phyloP scores from a whole-genome alignment of 2,888 invertebrate species.

The Spilosoma lubricipeda region DNA sequence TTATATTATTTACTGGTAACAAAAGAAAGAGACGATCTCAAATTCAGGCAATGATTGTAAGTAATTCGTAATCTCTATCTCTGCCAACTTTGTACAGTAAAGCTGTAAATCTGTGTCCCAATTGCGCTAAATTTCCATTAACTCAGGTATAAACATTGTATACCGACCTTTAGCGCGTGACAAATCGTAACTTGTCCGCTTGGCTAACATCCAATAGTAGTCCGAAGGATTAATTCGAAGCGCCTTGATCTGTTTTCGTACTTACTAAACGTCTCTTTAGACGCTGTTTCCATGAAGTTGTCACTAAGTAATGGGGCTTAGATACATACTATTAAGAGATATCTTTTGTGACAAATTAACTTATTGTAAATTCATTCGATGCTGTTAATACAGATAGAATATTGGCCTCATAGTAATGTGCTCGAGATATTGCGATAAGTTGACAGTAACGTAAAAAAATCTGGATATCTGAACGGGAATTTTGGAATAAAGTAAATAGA shows the following conservation, averaged over 20 bases:
- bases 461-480: neutral
- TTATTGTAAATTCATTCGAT: neutral
- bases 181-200: constrained; percentile 2
- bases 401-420: too few species aligned
- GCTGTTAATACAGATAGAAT: neutral
- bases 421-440: neutral
- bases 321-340: neutral
- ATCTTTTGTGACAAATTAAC: neutral
- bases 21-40: neutral
- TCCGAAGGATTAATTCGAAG: neutral
- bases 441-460: neutral
- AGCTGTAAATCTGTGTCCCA: neutral
- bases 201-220: constrained; percentile 15
- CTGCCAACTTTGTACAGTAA: neutral
- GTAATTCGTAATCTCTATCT: neutral
- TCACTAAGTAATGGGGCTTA: neutral
- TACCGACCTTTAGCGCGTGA: constrained; percentile 1
- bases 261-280: constrained; percentile 1
- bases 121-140: neutral
- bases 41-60: neutral
- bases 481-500: neutral
- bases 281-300: neutral
- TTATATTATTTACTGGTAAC: too few species aligned
- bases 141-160: neutral
- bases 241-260: neutral